Evolutionary conservation across 2,888 invertebrate species (phyloP), one percentile per base, ranked within the genome.

Genomic region (Leucozona laternaria): DNA sequence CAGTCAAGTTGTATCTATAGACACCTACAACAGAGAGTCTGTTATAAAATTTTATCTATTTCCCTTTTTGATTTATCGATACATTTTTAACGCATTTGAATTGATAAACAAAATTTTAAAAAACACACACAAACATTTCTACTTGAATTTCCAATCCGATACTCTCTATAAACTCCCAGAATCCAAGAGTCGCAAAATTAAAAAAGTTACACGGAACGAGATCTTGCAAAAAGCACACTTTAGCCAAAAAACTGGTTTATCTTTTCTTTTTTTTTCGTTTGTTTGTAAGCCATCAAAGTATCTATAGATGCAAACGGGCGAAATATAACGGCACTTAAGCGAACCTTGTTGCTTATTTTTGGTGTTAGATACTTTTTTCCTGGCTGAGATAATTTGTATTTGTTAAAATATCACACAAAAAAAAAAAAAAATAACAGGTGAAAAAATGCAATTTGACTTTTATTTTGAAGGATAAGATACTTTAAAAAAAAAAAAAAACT

Each of bases 91-190:
- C 57, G 64, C 64, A 79, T 57, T 73, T 66, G 22, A 70, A 73
- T 75, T 76, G 76, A 76, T 84, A 84, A 84, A 79, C 84, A 77
- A 80, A 80, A n/a, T n/a, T n/a, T n/a, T n/a, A 15, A n/a, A 43
- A 60, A 79, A 22, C 4, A 28, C 28, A 43, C 8, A 60, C 13
- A 75, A 53, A 57, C n/a, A 70, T 62, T 73, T 79, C 68, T 28
- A 48, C 73, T 55, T 58, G 37, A 58, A 58, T 37, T 58, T 58
- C 22, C 8, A 37, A 53, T 15, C n/a, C 53, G 3, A 34, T 37
- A 40, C 40, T 40, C 13, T 37, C 15, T 60, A 1, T 22, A 60
- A 3, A 58, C n/a, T 37, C 7, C 3, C 40, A 22, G 8, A 66
- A 45, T 64, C 40, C 53, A 31, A 75, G 62, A 28, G 13, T 57